Base-by-base conservation (phyloP, 2,113 vertebrate genomes). In the Upupa epops region DNA sequence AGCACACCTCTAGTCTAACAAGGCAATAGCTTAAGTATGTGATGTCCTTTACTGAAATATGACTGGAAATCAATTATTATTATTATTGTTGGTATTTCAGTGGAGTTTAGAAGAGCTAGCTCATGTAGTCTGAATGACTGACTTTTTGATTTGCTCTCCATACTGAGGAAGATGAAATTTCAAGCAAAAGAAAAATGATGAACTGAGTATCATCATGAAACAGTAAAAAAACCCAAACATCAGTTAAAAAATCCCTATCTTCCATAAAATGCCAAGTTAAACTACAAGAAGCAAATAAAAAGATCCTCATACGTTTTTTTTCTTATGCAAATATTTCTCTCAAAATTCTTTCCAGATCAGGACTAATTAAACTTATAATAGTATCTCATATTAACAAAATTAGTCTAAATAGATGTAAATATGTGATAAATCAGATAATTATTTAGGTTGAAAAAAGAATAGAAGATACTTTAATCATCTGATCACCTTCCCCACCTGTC, bases 1-100 rank as follows among this genome's bases (percentile, higher is more conserved):
- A 71, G 40, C 71, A 92, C 55, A 84, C 58, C 18, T 73, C 61
- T 85, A 60, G 65, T 92, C 37, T 89, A 86, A 88, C 61, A 84
- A 91, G 63, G 70, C 58, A 90, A 83, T 61, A 92, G 69, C 65
- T 91, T 84, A 86, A 88, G 28, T 64, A 58, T 60, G 28, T 86
- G 86, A 61, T 6, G 13, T 75, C 20, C 10, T 60, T 26, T 79
- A 40, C 73, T 79, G 61, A 90, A 91, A 86, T 54, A 85, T 21
- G 64, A 90, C 75, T 89, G 72, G 74, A 91, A 94, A 95, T 93
- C 56, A 64, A 83, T 91, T 92, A 89, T 93, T 92, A 80, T 46
- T 77, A 51, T 81, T 89, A 56, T 81, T 85, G 21, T 69, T 90
- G 70, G 29, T 77, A 81, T 94, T 95, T 94, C 85, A 88, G 4